A percentile compares a stretch with the other conserved stretches of the same genome.
phyloP scores from a whole-genome alignment of 2,797 vertebrate species.

The Phrynocephalus guinanensis region DNA sequence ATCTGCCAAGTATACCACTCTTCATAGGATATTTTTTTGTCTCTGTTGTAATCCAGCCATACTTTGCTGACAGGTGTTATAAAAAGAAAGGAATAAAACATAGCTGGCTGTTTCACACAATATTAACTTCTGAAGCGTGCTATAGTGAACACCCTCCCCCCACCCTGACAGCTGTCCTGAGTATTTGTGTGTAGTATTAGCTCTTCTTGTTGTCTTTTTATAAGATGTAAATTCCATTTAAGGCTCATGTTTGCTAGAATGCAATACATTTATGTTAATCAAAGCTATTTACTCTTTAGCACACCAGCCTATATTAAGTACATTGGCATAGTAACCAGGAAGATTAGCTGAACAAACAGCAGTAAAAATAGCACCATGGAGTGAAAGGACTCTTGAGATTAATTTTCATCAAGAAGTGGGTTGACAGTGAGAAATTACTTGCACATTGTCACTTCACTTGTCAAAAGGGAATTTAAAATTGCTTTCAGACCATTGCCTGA shows the following conservation, averaged over 20 bases:
- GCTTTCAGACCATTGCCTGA: conserved; percentile 29
- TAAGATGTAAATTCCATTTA: conserved; percentile 33
- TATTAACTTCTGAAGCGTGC: too few relatives aligned
- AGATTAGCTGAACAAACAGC: conserved; percentile 11
- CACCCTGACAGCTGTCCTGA: background rate
- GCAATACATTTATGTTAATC: conserved; percentile 35
- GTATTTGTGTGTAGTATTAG: background rate
- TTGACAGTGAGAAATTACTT: conserved; percentile 29
- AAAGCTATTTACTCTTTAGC: conserved; percentile 15
- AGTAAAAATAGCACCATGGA: conserved; percentile 14
- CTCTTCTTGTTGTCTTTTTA: background rate
- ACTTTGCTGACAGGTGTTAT: background rate
- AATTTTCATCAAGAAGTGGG: conserved; percentile 24
- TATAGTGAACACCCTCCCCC: background rate
- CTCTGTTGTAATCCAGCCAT: background rate
- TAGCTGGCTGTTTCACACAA: background rate
- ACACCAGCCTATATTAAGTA: conserved; percentile 8
- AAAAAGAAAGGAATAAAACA: background rate
- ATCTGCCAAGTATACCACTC: background rate
- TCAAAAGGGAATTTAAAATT: conserved; percentile 21
- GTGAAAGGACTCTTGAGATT: background rate
- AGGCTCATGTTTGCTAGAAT: background rate
- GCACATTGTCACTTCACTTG: conserved; percentile 18
- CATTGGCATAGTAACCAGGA: conserved; percentile 17
- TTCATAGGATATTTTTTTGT: background rate